phyloP scores from a whole-genome alignment of 2,113 vertebrate genomes.

The Xyrauchen texanus region DNA sequence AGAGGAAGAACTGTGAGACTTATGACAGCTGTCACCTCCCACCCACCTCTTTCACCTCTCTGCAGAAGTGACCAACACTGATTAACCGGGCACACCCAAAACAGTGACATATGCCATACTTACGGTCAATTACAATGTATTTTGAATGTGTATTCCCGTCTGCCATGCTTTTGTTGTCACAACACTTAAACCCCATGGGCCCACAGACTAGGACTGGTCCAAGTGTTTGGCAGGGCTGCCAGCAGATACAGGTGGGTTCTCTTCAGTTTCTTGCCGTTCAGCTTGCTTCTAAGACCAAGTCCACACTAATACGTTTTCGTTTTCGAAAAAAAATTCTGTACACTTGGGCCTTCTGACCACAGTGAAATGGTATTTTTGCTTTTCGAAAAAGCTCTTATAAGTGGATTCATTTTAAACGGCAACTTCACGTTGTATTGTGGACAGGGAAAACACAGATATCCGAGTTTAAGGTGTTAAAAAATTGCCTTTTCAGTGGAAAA shows the following conservation, averaged over 20 bases:
- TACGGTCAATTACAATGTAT: neutral
- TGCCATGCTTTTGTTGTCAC: constrained; percentile 2
- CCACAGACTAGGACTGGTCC: neutral
- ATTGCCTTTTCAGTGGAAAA: too few species aligned
- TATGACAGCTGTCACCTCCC: neutral
- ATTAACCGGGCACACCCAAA: neutral
- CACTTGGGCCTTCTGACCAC: too few species aligned
- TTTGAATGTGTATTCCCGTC: neutral
- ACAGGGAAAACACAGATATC: too few species aligned
- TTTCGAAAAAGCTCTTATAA: too few species aligned
- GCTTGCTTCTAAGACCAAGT: neutral
- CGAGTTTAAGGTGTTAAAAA: too few species aligned
- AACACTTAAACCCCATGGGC: constrained; percentile 9
- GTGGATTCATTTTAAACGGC: too few species aligned
- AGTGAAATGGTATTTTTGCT: too few species aligned
- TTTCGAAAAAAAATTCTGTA: too few species aligned
- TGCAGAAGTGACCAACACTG: neutral
- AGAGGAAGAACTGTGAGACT: neutral
- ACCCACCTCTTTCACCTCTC: neutral
- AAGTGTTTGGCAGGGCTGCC: constrained; percentile 24
- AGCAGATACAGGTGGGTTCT: constrained; percentile 6
- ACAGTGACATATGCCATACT: neutral
- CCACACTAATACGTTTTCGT: too few species aligned
- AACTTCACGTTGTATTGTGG: too few species aligned
- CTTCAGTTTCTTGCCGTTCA: neutral